These are phyloP conservation scores for Hyposoter didymator DNA, from an alignment of 2,888 invertebrate genomes.

Conservation along the genomic window DNA sequence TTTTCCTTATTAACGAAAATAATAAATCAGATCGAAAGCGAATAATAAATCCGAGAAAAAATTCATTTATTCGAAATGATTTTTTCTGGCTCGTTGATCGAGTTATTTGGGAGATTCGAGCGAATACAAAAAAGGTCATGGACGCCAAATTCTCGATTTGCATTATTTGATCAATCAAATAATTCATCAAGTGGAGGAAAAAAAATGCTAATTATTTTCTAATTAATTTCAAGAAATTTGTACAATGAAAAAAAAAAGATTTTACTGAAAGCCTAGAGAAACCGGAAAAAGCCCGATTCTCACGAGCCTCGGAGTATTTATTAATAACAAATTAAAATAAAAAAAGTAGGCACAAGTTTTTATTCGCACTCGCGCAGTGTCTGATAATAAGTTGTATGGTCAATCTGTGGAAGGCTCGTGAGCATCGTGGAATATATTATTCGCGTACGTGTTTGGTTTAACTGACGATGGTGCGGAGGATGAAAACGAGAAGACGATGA, in stretches of 20 bases:
- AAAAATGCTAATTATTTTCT: background rate
- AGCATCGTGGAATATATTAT: constrained; percentile 43
- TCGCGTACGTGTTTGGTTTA: constrained; percentile 46
- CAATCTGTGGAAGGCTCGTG: constrained; percentile 19
- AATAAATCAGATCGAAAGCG: background rate
- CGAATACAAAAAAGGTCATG: background rate
- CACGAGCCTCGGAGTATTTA: constrained; percentile 6
- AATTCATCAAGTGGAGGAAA: background rate
- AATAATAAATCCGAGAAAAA: background rate
- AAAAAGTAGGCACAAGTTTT: background rate
- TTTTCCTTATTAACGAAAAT: background rate
- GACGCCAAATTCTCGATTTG: background rate
- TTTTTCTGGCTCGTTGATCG: background rate
- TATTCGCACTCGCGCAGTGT: constrained; percentile 5
- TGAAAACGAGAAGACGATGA: constrained; percentile 40
- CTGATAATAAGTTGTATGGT: constrained; percentile 31
- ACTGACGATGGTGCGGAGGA: constrained; percentile 29
- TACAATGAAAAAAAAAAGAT: background rate
- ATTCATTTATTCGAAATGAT: background rate
- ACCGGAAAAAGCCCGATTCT: background rate
- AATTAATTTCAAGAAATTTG: background rate
- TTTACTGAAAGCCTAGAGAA: background rate
- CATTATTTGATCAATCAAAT: background rate
- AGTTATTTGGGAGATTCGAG: background rate
- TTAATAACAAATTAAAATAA: constrained; percentile 12